Base-by-base conservation (phyloP, 1,140 invertebrate species). In the Caenorhabditis briggsae region DNA sequence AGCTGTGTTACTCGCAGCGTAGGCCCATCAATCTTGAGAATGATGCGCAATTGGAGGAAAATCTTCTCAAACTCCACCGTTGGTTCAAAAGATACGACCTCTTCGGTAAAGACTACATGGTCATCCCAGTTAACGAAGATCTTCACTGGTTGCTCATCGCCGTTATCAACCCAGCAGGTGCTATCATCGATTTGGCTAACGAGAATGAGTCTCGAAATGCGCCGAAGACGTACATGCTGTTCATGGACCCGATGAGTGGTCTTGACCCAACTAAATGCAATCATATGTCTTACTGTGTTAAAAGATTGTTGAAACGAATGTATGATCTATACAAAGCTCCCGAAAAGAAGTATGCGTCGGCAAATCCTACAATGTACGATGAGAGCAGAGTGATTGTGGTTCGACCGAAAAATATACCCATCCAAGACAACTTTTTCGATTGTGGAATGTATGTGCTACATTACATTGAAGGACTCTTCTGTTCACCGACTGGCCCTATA, bases 401-500 rank as follows among this genome's bases (percentile, higher is more conserved):
- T 50, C 43, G 70, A 5, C 18, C 70, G 14, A 50, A 78, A 23
- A 50, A 78, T n/a, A n/a, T 46, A 8, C 70, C 70, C 23, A 78
- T 78, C 20, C 70, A 78, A 50, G 46, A 78, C n/a, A 78, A 78
- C 46, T 78, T 78, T n/a, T 50, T 11, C 18, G 70, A 78, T 53
- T 78, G 70, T 23, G 70, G 70, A 23, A n/a, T 78, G 7, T 78
- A 78, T 50, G 70, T n/a, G 5, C 18, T 78, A 18, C 70, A 78
- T 53, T 78, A 53, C 14, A 53, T 78, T 14, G 70, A 78, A 23
- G 70, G 70, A 11, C 46, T 78, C 8, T 78, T 78, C 14, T 78
- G 70, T 23, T 20, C 7, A 14, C 43, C 46, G 18, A 50, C 23
- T 12, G 18, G 70, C 9, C 70, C 70, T 2, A 46, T 78, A 8